A percentile compares a stretch with the other conserved stretches of the same genome.
Evolutionary conservation across 2,797 vertebrate genomes (phyloP).

Genomic region (Syngnathus rostellatus): DNA sequence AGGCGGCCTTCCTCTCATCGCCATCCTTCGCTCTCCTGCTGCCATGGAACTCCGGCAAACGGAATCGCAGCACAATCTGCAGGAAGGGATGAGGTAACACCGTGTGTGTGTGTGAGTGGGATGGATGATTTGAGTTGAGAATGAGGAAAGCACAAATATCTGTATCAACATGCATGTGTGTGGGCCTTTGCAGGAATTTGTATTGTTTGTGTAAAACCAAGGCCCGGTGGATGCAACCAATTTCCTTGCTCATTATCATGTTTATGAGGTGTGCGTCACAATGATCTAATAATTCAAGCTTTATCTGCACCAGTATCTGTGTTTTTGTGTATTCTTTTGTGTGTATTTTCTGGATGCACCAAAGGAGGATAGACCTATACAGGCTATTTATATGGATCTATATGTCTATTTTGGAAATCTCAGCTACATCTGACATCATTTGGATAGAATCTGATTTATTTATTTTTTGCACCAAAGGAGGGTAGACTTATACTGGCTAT

Average conservation of each 20-base stretch:
- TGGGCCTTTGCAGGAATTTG: constrained; percentile 12
- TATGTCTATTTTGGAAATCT: too few relatives aligned
- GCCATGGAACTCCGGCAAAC: constrained; percentile 59
- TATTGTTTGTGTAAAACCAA: constrained; percentile 19
- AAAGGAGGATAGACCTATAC: too few relatives aligned
- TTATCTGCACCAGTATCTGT: too few relatives aligned
- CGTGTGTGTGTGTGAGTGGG: constrained; percentile 15
- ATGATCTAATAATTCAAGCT: not conserved
- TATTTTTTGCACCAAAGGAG: too few relatives aligned
- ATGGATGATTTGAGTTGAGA: constrained; percentile 1
- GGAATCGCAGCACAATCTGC: constrained; percentile 52
- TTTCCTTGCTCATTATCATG: not conserved
- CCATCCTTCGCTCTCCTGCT: constrained; percentile 44
- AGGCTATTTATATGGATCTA: too few relatives aligned
- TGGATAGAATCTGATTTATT: too few relatives aligned
- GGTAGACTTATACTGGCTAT: too few relatives aligned
- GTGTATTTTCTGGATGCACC: too few relatives aligned
- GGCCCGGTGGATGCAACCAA: not conserved
- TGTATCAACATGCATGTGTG: constrained; percentile 27
- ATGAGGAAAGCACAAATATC: constrained; percentile 13
- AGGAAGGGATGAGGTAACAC: constrained; percentile 60
- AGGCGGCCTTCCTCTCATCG: constrained; percentile 56
- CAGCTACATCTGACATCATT: too few relatives aligned
- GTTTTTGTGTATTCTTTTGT: too few relatives aligned
- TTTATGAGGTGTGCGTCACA: not conserved